Conservation (phyloP, 2,797 vertebrate genomes). For the Percopsis omiscomaycus region DNA sequence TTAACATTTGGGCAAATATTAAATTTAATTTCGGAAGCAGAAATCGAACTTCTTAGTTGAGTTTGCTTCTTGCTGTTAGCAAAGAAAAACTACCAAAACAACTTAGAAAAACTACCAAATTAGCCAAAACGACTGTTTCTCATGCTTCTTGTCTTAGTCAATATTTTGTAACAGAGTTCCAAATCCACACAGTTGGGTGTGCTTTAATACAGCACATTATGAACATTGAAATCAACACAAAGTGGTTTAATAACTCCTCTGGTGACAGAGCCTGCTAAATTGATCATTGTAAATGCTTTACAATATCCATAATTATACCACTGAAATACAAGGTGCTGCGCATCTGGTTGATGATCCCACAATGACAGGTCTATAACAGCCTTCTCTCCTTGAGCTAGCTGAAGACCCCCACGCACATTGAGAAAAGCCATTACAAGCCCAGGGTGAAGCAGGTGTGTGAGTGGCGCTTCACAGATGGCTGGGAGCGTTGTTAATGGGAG, state of each 20-base stretch:
- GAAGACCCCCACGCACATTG: slow-evolving; percentile 72
- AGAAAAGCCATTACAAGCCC: slow-evolving; percentile 79
- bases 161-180: slow-evolving; percentile 40
- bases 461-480: slow-evolving; percentile 79
- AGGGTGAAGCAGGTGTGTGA: slow-evolving; percentile 80
- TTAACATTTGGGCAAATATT: not conserved
- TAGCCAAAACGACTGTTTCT: slow-evolving; percentile 13
- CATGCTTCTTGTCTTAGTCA: slow-evolving; percentile 41
- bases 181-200: slow-evolving; percentile 52
- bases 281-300: slow-evolving; percentile 72
- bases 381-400: slow-evolving; percentile 64
- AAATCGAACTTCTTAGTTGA: not conserved
- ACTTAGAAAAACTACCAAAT: no score
- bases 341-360: slow-evolving; percentile 71
- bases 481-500: slow-evolving; percentile 73
- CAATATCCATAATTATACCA: slow-evolving; percentile 76
- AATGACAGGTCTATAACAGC: slow-evolving; percentile 74
- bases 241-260: slow-evolving; percentile 74
- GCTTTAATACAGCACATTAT: slow-evolving; percentile 60
- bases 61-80: slow-evolving; percentile 4
- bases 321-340: slow-evolving; percentile 68
- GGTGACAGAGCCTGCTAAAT: slow-evolving; percentile 67
- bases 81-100: no score
- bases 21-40: slow-evolving; percentile 2
- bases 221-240: slow-evolving; percentile 75